Evolutionary conservation across 2,113 vertebrate species (phyloP).

Genomic region (Ceyx melanurus): DNA sequence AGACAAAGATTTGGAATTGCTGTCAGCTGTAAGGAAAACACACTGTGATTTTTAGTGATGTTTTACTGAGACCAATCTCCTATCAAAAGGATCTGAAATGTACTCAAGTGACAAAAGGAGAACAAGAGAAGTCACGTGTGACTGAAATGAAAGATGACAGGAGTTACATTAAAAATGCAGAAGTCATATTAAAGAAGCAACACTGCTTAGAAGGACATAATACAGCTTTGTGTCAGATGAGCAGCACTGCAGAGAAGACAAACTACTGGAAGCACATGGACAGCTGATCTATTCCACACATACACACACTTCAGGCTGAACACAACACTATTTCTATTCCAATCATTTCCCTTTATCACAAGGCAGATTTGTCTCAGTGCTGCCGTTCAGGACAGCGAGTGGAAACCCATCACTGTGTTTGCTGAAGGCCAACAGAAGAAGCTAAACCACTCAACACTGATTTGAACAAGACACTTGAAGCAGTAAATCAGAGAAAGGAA

Average conservation of each 20-base stretch:
- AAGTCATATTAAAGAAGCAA: conserved; percentile 53
- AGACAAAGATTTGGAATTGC: background rate
- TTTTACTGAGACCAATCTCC: background rate
- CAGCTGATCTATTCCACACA: background rate
- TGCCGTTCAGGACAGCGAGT: conserved; percentile 30
- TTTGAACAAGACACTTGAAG: conserved; percentile 63
- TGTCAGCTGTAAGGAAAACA: background rate
- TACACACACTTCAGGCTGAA: background rate
- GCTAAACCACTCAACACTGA: conserved; percentile 62
- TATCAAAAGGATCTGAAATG: conserved; percentile 43
- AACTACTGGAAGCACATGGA: background rate
- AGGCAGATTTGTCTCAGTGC: conserved; percentile 12
- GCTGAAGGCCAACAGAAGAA: conserved; percentile 66
- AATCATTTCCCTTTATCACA: background rate
- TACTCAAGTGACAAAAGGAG: conserved; percentile 36
- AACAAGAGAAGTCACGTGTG: conserved; percentile 10
- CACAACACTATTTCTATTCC: background rate
- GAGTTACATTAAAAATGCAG: conserved; percentile 21
- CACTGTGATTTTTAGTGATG: background rate
- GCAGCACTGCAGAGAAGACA: background rate
- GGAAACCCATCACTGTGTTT: conserved; percentile 52
- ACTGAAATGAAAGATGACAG: conserved; percentile 24
- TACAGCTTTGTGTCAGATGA: background rate
- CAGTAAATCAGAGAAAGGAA: conserved; percentile 63
- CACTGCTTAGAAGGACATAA: conserved; percentile 54